Conservation (phyloP, 2,888 invertebrate species). For the Ceramica pisi region DNA sequence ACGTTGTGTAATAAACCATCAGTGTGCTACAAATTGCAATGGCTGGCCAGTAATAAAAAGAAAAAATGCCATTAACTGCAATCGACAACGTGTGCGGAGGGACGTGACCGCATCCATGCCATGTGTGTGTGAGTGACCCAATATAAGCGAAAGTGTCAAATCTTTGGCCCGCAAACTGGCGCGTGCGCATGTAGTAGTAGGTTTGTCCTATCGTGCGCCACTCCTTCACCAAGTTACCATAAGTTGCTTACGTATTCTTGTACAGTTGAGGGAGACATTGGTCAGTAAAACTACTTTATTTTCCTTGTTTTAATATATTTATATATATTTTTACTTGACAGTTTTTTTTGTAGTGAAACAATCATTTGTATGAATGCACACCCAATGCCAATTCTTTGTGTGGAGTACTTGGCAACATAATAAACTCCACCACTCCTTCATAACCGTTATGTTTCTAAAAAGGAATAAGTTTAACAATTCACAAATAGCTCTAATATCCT, state of each 20-base stretch:
- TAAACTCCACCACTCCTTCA: neutral
- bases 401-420: neutral
- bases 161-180: neutral
- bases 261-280: too few species aligned
- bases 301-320: too few species aligned
- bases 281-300: too few species aligned
- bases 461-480: neutral
- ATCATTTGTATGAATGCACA: neutral
- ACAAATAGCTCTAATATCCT: slow-evolving; percentile 5
- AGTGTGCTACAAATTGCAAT: slow-evolving; percentile 21
- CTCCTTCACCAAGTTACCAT: neutral
- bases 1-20: neutral
- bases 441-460: neutral
- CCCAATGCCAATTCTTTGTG: too few species aligned
- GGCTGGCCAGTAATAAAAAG: slow-evolving; percentile 25
- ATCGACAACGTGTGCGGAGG: slow-evolving; percentile 1
- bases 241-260: neutral
- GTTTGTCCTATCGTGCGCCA: neutral
- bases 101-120: slow-evolving; percentile 22
- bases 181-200: slow-evolving; percentile 3
- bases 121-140: slow-evolving; percentile 21
- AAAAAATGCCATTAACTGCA: slow-evolving; percentile 38
- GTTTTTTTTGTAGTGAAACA: neutral
- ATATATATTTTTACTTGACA: too few species aligned
- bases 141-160: slow-evolving; percentile 50